Evolutionary conservation across 1,140 invertebrate species (phyloP), one percentile per base, ranked within the genome.

Genomic region (Drosophila rhopaloa): DNA sequence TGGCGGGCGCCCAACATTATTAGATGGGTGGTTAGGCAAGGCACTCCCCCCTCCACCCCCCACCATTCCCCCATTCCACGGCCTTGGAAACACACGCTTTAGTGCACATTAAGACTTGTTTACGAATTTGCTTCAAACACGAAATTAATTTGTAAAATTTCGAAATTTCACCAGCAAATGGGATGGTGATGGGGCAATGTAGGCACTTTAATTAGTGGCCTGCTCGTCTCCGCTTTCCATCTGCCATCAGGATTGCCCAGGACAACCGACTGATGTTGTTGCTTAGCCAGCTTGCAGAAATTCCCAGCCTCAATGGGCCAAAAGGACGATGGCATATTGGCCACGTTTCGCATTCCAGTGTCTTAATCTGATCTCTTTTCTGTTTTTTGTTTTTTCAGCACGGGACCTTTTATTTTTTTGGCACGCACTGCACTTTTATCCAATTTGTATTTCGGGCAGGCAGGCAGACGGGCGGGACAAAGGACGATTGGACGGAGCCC

Each of bases 81-180:
- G 35, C 61, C 73, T 68, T 58, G 74, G 61, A 40, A 76, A 67
- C 55, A 83, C 83, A 89, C 83, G 83, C 84, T 79, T 89, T 88
- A 80, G 72, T 88, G 83, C 83, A 88, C 83, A 88, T 88, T 88
- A 88, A 80, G 84, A 77, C 83, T 88, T 88, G 83, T 88, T 88
- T 88, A 83, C 83, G 84, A 80, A 88, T 88, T 89, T 83, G 79
- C 84, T 80, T 88, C 72, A 77, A 83, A 88, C 83, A 83, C 83
- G 83, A 88, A 86, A 88, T 86, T 88, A 86, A 86, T 86, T 86
- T 86, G 79, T 83, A 73, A 86, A 77, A 86, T 88, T 86, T 86
- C 59, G 58, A 83, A 86, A 82, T 79, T 76, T 70, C 54, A 60
- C 54, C 47, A 46, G 14, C 9, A 14, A 29, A 29, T 6, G 13